phyloP scores from a whole-genome alignment of 2,113 vertebrate genomes.

The Dissostichus mawsoni region DNA sequence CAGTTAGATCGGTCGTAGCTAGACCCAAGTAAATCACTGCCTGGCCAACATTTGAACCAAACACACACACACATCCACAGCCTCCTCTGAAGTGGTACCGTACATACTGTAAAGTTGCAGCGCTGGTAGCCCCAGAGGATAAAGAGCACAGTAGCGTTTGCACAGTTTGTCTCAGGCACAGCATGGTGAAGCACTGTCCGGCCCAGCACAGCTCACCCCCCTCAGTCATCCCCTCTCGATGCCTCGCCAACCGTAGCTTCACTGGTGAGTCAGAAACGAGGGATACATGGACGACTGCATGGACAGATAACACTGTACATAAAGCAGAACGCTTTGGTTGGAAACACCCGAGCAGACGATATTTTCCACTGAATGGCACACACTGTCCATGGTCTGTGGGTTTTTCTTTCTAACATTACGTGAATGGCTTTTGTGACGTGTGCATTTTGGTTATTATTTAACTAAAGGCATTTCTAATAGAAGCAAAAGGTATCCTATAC shows the following conservation, averaged over 20 bases:
- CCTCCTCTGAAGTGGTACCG: constrained; percentile 48
- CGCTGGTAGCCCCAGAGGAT: constrained; percentile 42
- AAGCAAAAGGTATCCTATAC: constrained; percentile 64
- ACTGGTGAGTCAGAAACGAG: constrained; percentile 39
- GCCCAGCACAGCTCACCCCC: constrained; percentile 42
- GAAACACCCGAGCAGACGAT: constrained; percentile 4
- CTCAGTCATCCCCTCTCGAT: constrained; percentile 47
- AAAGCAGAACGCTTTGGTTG: constrained; percentile 16
- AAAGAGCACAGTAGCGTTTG: constrained; percentile 76
- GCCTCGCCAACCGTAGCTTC: constrained; percentile 71
- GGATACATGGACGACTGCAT: neutral
- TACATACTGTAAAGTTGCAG: constrained; percentile 36
- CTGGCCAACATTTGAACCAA: constrained; percentile 74
- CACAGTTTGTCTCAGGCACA: constrained; percentile 84
- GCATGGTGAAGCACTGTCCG: constrained; percentile 64
- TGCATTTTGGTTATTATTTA: constrained; percentile 80
- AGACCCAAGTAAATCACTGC: constrained; percentile 74
- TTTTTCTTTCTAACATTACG: constrained; percentile 59
- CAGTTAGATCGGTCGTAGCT: constrained; percentile 58
- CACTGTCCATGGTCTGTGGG: constrained; percentile 45
- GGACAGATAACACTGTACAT: constrained; percentile 62
- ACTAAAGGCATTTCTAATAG: constrained; percentile 70
- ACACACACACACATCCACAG: constrained; percentile 28
- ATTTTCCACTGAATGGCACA: neutral
- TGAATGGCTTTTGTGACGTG: constrained; percentile 79